Evolutionary conservation across 2,113 vertebrate species (phyloP).

Genomic region (Petaurus breviceps): DNA sequence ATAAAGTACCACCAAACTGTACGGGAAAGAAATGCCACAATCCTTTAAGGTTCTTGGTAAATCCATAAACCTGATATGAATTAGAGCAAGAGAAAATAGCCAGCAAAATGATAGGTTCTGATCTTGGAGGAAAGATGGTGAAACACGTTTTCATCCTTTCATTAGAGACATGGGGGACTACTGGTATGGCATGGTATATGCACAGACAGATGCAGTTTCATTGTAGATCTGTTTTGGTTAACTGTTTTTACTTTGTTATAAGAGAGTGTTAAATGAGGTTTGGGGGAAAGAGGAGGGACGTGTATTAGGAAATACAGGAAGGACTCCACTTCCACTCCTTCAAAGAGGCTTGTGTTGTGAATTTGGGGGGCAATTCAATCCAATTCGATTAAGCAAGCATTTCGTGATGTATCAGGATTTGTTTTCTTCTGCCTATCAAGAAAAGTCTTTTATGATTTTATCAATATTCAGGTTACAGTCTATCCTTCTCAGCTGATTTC

Average conservation of each 20-base stretch:
- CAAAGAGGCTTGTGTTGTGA: not conserved
- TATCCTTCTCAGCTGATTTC: not conserved
- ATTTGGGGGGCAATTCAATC: not conserved
- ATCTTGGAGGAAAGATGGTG: not conserved
- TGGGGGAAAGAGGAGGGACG: not conserved
- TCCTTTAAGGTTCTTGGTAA: not conserved
- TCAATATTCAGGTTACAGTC: not conserved
- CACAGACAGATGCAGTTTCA: not conserved
- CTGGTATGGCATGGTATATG: not conserved
- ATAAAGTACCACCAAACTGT: constrained; percentile 64
- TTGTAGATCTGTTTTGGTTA: not conserved
- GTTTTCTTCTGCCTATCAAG: not conserved
- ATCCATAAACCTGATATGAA: constrained; percentile 28
- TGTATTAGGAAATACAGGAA: not conserved
- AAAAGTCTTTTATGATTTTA: not conserved
- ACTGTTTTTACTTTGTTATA: not conserved
- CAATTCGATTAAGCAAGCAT: no score
- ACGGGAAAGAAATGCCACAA: not conserved
- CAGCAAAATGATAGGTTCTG: not conserved
- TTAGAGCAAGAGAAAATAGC: not conserved
- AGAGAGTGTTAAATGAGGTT: not conserved
- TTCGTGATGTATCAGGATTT: not conserved
- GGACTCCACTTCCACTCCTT: not conserved
- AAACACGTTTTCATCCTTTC: not conserved
- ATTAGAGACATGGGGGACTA: not conserved